Conservation (phyloP, 2,888 invertebrate genomes). For the Phaonia tiefii region DNA sequence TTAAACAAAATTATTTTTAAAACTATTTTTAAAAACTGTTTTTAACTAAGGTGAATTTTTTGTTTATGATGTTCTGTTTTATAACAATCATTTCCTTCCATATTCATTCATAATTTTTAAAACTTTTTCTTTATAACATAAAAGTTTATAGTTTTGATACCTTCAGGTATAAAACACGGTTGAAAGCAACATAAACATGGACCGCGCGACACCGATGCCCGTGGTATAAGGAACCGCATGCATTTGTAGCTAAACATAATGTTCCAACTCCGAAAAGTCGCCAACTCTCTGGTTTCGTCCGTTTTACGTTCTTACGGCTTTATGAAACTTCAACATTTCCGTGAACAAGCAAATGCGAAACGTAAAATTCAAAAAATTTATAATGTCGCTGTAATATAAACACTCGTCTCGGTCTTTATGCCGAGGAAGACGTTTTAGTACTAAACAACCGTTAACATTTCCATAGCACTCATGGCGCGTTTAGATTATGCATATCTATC, state of each 20-base stretch:
- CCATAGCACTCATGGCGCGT: conserved; percentile 56
- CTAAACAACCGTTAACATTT: conserved; percentile 64
- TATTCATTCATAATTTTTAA: too few species aligned
- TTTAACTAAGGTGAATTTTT: too few species aligned
- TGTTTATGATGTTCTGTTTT: too few species aligned
- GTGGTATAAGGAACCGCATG: conserved; percentile 73
- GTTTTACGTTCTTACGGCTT: not conserved
- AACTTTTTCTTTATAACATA: too few species aligned
- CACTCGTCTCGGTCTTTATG: conserved; percentile 47
- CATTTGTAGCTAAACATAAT: conserved; percentile 77
- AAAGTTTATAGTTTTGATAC: too few species aligned
- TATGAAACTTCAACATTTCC: not conserved
- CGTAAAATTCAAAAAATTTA: not conserved
- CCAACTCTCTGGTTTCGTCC: too few species aligned
- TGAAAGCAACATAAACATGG: conserved; percentile 63
- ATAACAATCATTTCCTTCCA: too few species aligned
- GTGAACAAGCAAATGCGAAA: not conserved
- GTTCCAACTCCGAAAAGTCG: not conserved
- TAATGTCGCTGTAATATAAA: too few species aligned
- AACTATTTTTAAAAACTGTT: too few species aligned
- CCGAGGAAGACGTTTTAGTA: conserved; percentile 61
- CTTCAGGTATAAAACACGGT: conserved; percentile 50
- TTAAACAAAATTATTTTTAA: too few species aligned
- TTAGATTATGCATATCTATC: conserved; percentile 39
- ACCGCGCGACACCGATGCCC: conserved; percentile 70